Evolutionary conservation across 92 coral and sea anemone genomes (phyloP).

Genomic region (Virgularia gustaviana): DNA sequence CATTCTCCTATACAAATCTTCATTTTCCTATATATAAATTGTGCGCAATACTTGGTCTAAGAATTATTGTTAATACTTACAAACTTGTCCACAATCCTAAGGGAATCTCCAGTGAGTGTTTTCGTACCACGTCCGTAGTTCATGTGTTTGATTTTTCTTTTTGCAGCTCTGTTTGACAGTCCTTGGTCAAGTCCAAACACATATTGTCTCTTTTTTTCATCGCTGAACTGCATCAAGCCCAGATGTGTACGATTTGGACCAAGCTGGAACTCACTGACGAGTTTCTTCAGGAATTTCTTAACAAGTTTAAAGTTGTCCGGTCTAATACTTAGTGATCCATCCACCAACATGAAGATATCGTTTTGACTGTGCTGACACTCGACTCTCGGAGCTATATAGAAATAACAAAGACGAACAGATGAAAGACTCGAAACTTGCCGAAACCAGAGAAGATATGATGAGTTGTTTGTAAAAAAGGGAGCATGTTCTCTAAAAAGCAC

Average conservation of each 20-base stretch:
- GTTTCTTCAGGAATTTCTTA: slow-evolving; percentile 21
- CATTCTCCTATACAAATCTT: no score
- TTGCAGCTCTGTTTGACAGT: slow-evolving; percentile 1
- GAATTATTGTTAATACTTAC: slow-evolving; percentile 5
- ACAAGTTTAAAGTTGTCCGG: not conserved
- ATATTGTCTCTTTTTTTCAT: slow-evolving; percentile 4
- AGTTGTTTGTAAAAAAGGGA: no score
- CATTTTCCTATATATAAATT: no score
- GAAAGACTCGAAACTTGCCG: no score
- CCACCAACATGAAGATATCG: slow-evolving; percentile 26
- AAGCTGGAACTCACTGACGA: slow-evolving; percentile 16
- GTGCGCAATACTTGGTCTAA: not conserved
- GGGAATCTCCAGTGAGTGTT: slow-evolving; percentile 14
- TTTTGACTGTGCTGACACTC: slow-evolving; percentile 13
- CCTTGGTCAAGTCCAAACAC: slow-evolving; percentile 14
- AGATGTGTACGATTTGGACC: slow-evolving; percentile 5
- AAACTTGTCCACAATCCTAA: slow-evolving; percentile 16
- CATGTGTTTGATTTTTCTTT: slow-evolving; percentile 23
- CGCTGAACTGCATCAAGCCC: slow-evolving; percentile 36
- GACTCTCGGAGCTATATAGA: no score
- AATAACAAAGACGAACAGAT: no score
- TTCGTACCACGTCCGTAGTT: slow-evolving; percentile 8
- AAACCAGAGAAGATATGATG: no score
- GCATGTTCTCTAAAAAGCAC: no score
- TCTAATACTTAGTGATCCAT: slow-evolving; percentile 30